Evolutionary conservation across 30 jellyfish, hydroid and myxozoan species (phyloP).

Genomic region (Haliclystus octoradiatus): DNA sequence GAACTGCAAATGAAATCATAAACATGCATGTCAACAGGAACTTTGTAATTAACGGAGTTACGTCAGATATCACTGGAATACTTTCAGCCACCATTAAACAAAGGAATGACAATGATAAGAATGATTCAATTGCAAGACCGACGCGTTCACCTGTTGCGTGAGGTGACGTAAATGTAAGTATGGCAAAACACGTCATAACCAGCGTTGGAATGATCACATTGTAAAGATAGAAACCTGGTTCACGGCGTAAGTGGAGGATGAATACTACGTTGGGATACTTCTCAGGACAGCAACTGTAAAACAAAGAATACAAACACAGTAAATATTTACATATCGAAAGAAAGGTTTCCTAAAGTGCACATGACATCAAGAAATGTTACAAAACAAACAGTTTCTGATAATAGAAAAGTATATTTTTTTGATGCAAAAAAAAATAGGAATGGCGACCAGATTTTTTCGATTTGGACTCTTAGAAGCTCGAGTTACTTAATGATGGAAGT

Average conservation of each 20-base stretch:
- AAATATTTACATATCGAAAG: neutral
- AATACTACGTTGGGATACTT: constrained; percentile 76
- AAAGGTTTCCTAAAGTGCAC: neutral
- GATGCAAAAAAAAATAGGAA: no score
- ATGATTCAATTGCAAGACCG: constrained; percentile 86
- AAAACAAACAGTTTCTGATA: neutral
- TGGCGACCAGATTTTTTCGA: no score
- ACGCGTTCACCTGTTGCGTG: constrained; percentile 79
- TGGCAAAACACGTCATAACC: constrained; percentile 85
- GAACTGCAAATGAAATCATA: constrained; percentile 70
- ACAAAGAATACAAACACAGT: neutral
- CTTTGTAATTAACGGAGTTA: constrained; percentile 85
- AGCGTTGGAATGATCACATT: constrained; percentile 90
- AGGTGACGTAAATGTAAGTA: constrained; percentile 84
- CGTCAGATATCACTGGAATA: constrained; percentile 86
- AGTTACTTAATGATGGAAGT: no score
- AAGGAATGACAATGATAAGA: constrained; percentile 72
- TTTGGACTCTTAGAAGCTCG: no score
- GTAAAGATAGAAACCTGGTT: constrained; percentile 88
- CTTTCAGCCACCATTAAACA: constrained; percentile 97
- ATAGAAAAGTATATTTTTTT: no score
- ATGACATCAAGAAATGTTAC: neutral
- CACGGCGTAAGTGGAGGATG: constrained; percentile 69
- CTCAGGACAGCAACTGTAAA: constrained; percentile 58
- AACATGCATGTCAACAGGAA: constrained; percentile 75